Percentiles rank a stretch among this genome's conserved stretches.
phyloP scores from a whole-genome alignment of 2,888 invertebrate species.

The Synanthedon vespiformis region DNA sequence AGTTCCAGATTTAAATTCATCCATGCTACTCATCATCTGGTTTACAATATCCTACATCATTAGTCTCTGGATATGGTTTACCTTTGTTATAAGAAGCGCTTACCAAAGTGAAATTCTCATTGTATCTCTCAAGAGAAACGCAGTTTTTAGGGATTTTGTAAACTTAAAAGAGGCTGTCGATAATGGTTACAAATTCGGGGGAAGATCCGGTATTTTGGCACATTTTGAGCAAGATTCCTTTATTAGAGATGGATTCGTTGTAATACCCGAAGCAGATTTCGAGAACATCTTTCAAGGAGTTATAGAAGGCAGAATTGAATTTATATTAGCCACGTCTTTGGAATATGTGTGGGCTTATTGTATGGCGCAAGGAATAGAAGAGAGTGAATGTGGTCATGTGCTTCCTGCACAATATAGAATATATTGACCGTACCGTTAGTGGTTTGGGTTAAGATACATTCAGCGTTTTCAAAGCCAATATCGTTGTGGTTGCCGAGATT shows the following conservation, averaged over 20 bases:
- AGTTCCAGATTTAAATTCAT: too few relatives aligned
- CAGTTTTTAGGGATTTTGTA: conserved; percentile 29
- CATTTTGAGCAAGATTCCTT: conserved; percentile 43
- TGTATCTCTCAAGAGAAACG: conserved; percentile 42
- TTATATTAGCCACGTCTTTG: conserved; percentile 39
- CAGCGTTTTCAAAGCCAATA: conserved; percentile 30
- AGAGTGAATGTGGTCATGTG: conserved; percentile 37
- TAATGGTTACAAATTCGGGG: conserved; percentile 37
- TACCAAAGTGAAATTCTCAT: conserved; percentile 53
- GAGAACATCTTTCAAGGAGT: conserved; percentile 34
- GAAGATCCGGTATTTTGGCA: conserved; percentile 31
- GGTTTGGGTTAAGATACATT: conserved; percentile 40
- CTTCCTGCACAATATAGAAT: too few relatives aligned
- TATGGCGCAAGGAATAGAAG: conserved; percentile 30
- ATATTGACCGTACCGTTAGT: conserved; percentile 45
- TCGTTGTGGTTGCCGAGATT: conserved; percentile 37
- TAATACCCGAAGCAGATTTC: conserved; percentile 34
- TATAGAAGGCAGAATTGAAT: conserved; percentile 28
- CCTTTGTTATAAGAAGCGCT: conserved; percentile 43
- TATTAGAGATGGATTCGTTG: conserved; percentile 29
- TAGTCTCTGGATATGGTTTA: conserved; percentile 47
- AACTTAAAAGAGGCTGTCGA: conserved; percentile 33
- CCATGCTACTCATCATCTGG: too few relatives aligned
- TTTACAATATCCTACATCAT: conserved; percentile 26
- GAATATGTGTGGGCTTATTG: conserved; percentile 45